Evolutionary conservation across 2,797 vertebrate genomes (phyloP).

Genomic region (Syngnathus acus): DNA sequence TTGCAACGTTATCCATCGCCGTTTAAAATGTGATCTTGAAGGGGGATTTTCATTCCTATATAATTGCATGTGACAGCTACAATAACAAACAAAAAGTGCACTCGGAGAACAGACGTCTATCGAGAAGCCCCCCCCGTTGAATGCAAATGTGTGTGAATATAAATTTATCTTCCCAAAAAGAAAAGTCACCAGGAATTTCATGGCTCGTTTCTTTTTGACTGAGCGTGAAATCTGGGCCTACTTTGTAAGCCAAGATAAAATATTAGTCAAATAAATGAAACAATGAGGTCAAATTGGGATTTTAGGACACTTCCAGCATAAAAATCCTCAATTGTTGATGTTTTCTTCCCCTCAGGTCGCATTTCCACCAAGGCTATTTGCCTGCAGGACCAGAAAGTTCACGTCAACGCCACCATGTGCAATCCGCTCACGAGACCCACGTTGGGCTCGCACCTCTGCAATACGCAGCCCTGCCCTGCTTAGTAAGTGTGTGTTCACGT

Average conservation of each 20-base stretch:
- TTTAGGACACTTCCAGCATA: no score
- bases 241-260: no score
- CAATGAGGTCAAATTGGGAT: no score
- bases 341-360: constrained; percentile 68
- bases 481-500: constrained; percentile 69
- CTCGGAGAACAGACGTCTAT: not conserved
- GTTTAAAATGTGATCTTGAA: not conserved
- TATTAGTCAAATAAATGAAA: no score
- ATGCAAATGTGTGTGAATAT: not conserved
- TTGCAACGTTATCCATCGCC: not conserved
- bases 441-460: constrained; percentile 82
- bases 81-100: not conserved
- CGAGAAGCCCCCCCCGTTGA: not conserved
- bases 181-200: not conserved
- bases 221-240: not conserved
- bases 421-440: constrained; percentile 71
- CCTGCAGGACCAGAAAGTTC: constrained; percentile 80
- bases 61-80: not conserved
- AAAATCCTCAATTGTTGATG: not conserved
- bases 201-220: not conserved
- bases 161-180: not conserved
- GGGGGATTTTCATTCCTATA: not conserved
- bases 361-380: constrained; percentile 84
- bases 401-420: constrained; percentile 86
- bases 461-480: constrained; percentile 85